These are phyloP conservation scores for Dugesia japonica DNA, from an alignment of 2,888 invertebrate genomes.

Conservation along the genomic window DNA sequence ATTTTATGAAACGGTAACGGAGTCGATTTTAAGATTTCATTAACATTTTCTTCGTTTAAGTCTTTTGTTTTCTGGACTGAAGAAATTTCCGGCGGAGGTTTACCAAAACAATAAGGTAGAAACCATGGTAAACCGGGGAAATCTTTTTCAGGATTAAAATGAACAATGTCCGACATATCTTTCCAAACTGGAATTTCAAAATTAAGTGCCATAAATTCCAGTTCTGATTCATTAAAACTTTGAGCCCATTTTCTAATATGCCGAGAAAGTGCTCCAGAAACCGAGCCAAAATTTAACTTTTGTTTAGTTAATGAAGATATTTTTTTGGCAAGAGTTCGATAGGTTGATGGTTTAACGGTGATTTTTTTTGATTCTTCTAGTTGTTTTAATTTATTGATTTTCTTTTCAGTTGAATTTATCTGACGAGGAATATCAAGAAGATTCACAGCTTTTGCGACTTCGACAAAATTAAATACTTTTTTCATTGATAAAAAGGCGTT, in stretches of 20 bases:
- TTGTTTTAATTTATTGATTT: slow-evolving; percentile 40
- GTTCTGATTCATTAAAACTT: slow-evolving; percentile 40
- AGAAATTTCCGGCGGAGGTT: slow-evolving; percentile 39
- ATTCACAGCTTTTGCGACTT: slow-evolving; percentile 41
- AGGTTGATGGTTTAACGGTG: slow-evolving; percentile 1
- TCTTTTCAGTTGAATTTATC: slow-evolving; percentile 42
- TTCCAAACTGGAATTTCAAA: slow-evolving; percentile 45
- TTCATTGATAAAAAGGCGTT: slow-evolving; percentile 39
- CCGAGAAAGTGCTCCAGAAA: slow-evolving; percentile 43
- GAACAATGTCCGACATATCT: slow-evolving; percentile 45
- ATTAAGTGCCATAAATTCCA: slow-evolving; percentile 45
- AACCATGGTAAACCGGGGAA: slow-evolving; percentile 45
- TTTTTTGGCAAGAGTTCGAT: slow-evolving; percentile 36
- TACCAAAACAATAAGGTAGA: slow-evolving; percentile 43
- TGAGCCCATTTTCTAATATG: slow-evolving; percentile 42
- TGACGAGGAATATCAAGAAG: slow-evolving; percentile 42
- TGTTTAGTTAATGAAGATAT: slow-evolving; percentile 39
- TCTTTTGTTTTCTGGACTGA: slow-evolving; percentile 39
- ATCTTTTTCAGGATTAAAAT: slow-evolving; percentile 44
- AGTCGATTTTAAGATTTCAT: slow-evolving; percentile 40
- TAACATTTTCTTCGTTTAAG: slow-evolving; percentile 41
- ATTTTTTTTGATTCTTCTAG: slow-evolving; percentile 38
- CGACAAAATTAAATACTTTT: slow-evolving; percentile 41
- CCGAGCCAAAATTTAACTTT: slow-evolving; percentile 43
- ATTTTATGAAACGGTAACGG: slow-evolving; percentile 39